Conservation (phyloP, 1,140 invertebrate species). For the Ips nitidus region DNA sequence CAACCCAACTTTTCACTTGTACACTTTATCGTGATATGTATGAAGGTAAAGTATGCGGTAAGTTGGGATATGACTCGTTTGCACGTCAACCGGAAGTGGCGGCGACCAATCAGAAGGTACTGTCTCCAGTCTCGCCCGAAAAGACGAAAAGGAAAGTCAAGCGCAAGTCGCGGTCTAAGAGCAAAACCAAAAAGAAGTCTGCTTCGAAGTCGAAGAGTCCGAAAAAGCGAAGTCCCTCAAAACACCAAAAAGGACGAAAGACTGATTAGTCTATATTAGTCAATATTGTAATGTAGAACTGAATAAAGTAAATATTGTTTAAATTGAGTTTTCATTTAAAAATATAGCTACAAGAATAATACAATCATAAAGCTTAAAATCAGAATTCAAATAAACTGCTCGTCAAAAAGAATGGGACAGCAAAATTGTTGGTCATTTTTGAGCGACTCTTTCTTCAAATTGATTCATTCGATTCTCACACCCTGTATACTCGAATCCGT, state of each 20-base stretch:
- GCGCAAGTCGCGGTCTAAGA: slow-evolving; percentile 39
- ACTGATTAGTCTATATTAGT: too few relatives aligned
- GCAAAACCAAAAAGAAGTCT: slow-evolving; percentile 38
- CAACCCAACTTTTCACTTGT: slow-evolving; percentile 1
- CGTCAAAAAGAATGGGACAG: too few relatives aligned
- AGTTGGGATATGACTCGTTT: slow-evolving; percentile 57
- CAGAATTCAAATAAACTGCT: too few relatives aligned
- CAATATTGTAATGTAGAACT: too few relatives aligned
- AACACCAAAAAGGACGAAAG: neutral
- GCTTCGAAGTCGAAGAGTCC: slow-evolving; percentile 41
- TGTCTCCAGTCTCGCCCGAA: slow-evolving; percentile 29
- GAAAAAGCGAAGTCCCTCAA: slow-evolving; percentile 5
- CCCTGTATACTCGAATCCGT: too few relatives aligned
- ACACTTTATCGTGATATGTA: neutral
- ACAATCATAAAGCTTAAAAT: too few relatives aligned
- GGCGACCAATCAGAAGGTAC: slow-evolving; percentile 37
- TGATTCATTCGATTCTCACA: too few relatives aligned
- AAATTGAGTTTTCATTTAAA: too few relatives aligned
- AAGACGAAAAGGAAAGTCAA: slow-evolving; percentile 43
- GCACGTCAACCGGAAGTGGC: slow-evolving; percentile 49
- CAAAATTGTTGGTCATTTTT: too few relatives aligned
- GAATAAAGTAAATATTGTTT: too few relatives aligned
- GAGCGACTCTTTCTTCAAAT: too few relatives aligned
- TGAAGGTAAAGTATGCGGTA: slow-evolving; percentile 52
- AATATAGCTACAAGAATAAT: too few relatives aligned